Evolutionary conservation across 1,140 invertebrate species (phyloP).

Genomic region (Drosophila trapezifrons): DNA sequence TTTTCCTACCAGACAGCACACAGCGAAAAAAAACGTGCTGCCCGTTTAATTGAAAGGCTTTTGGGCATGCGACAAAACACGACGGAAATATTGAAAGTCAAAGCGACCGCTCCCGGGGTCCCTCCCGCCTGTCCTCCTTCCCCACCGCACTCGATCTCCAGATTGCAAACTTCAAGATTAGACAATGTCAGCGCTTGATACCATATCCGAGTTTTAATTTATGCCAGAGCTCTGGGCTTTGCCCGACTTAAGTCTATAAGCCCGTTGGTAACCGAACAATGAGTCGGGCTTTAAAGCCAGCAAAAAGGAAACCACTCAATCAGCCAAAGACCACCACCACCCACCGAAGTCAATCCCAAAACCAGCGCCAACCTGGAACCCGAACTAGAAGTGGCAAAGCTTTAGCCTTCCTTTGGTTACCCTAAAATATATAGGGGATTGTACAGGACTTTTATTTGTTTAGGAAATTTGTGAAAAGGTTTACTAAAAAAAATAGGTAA

Average conservation of each 20-base stretch:
- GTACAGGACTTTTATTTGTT: not conserved
- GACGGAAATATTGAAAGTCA: slow-evolving; percentile 53
- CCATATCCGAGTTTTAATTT: slow-evolving; percentile 59
- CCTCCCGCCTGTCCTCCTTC: not conserved
- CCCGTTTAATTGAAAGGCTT: slow-evolving; percentile 70
- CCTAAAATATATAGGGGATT: not conserved
- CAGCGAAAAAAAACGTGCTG: slow-evolving; percentile 58
- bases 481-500: not conserved
- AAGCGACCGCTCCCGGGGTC: slow-evolving; percentile 22
- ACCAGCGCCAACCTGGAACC: slow-evolving; percentile 3
- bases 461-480: not conserved
- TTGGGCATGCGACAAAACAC: slow-evolving; percentile 68
- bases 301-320: slow-evolving; percentile 30
- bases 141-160: slow-evolving; percentile 5
- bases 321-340: slow-evolving; percentile 3
- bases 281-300: slow-evolving; percentile 22
- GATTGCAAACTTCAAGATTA: slow-evolving; percentile 53
- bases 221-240: slow-evolving; percentile 49
- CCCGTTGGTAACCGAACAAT: slow-evolving; percentile 35
- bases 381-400: slow-evolving; percentile 3
- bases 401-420: slow-evolving; percentile 6
- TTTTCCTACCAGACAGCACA: slow-evolving; percentile 25
- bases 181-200: slow-evolving; percentile 50
- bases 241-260: slow-evolving; percentile 30
- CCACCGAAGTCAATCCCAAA: slow-evolving; percentile 1